Base-by-base conservation (phyloP, 2,888 invertebrate genomes). In the Pegoplata infirma region DNA sequence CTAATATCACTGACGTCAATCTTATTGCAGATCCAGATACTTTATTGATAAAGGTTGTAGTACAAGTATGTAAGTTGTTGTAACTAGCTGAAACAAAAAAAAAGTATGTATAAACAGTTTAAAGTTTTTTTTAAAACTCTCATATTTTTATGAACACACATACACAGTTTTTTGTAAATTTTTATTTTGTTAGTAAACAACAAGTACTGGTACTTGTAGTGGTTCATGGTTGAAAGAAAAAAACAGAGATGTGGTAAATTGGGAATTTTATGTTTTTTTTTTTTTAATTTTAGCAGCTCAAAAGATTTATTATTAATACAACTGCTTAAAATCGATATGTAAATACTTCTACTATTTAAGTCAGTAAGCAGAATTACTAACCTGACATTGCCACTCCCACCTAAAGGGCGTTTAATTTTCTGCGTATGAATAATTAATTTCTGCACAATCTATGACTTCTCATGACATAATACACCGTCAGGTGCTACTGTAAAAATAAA, bases 171-270 rank as follows among this genome's bases (percentile, higher is more conserved):
- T n/a, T 72, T 72, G 40, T 28, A 66, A 63, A 72, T 67, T 53
- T 64, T 68, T 46, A 58, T 61, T 63, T 68, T 59, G 36, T 73
- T 73, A 17, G 46, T 17, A 51, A 66, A 72, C 73, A 73, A 78
- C 64, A 78, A 73, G 53, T 73, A 49, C 49, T 67, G 32, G 19
- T 55, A 36, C 47, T 44, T 63, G 53, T 44, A 14, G 14, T 73
- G 51, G 67, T 58, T 77, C 63, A 28, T 56, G 55, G 17, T 44
- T n/a, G 5, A 8, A n/a, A 36, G 14, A 51, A 21, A 44, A 58
- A 44, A 3, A 17, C 19, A 56, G 56, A 16, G 25, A 7, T 7
- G 36, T 32, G 17, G 16, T n/a, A 16, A 53, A 58, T 28, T 16
- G n/a, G 0, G n/a, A 12, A 58, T 17, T 3, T n/a, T 1, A 32